Base-by-base conservation (phyloP, 2,888 invertebrate genomes). In the Sympetrum striolatum region DNA sequence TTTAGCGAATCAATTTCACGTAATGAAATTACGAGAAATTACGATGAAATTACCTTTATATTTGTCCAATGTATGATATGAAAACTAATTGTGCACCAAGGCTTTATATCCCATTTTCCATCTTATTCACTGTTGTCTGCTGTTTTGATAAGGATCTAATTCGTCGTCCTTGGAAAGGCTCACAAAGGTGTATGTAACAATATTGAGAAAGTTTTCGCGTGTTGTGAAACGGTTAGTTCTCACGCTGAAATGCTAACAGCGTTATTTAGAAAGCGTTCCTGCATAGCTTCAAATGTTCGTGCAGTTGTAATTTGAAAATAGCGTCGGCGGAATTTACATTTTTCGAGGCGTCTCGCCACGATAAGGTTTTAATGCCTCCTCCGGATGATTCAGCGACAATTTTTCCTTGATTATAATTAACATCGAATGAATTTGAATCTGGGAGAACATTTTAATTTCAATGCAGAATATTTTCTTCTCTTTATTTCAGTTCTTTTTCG, bases 161-260 rank as follows among this genome's bases (percentile, higher is more conserved):
- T 86, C 86, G 53, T 86, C 60, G 86, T 37, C 86, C 86, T 86
- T 86, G 86, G 86, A 64, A 86, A 64, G 37, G 15, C 86, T 60
- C 60, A 60, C 60, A 37, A 60, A 86, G 86, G 86, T 86, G 86
- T 60, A 86, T 86, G 86, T 60, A 60, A 86, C 86, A 86, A 86
- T 86, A 86, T 86, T 86, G 86, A 86, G 86, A 86, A 86, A 86
- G 86, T 86, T 60, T 86, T 86, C 86, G 37, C 86, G 86, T 86
- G 86, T 86, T 86, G 86, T 86, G 86, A 86, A 86, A 86, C 86
- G 60, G 86, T 82, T 58, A 58, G 82, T 86, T 86, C 86, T 86
- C 86, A 86, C 86, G 86, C 86, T 86, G 60, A 86, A 86, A 86
- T 86, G 86, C 86, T 86, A 86, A 86, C 86, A 64, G 64, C 86